These are phyloP conservation scores for Heliconius hewitsoni DNA, from an alignment of 1,140 invertebrate genomes.

Conservation along the genomic window DNA sequence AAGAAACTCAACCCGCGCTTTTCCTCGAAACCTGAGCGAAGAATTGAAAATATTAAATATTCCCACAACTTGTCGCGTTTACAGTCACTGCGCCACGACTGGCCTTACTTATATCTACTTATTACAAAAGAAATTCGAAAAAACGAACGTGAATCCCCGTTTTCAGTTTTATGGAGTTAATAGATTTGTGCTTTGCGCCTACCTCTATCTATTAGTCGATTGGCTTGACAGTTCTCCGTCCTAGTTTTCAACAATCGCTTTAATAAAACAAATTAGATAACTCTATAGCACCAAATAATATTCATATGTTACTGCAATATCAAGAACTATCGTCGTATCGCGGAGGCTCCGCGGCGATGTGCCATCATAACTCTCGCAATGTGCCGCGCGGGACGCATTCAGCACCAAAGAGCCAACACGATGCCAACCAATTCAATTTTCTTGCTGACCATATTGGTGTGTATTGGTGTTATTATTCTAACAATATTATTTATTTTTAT, in stretches of 20 bases:
- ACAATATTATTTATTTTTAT: slow-evolving; percentile 6
- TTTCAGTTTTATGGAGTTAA: no score
- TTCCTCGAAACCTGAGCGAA: no score
- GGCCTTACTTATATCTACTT: no score
- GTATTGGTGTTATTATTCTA: slow-evolving; percentile 48
- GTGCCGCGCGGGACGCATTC: slow-evolving; percentile 69
- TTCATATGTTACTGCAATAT: not conserved
- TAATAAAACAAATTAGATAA: not conserved
- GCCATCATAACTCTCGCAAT: slow-evolving; percentile 66
- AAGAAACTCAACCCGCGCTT: no score
- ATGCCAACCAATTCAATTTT: slow-evolving; percentile 69
- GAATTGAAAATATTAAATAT: no score
- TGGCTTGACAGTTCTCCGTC: not conserved
- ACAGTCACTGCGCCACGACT: no score
- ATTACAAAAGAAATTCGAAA: no score
- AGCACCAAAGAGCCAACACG: slow-evolving; percentile 65
- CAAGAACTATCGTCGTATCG: slow-evolving; percentile 41
- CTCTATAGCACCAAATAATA: slow-evolving; percentile 7
- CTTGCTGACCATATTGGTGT: slow-evolving; percentile 62
- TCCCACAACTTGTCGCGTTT: no score
- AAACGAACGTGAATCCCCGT: no score
- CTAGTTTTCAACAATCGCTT: not conserved
- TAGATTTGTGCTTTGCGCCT: no score
- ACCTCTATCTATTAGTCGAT: not conserved
- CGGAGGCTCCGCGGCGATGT: slow-evolving; percentile 46